phyloP scores from a whole-genome alignment of 2,888 invertebrate genomes.

The Polydesmus complanatus region DNA sequence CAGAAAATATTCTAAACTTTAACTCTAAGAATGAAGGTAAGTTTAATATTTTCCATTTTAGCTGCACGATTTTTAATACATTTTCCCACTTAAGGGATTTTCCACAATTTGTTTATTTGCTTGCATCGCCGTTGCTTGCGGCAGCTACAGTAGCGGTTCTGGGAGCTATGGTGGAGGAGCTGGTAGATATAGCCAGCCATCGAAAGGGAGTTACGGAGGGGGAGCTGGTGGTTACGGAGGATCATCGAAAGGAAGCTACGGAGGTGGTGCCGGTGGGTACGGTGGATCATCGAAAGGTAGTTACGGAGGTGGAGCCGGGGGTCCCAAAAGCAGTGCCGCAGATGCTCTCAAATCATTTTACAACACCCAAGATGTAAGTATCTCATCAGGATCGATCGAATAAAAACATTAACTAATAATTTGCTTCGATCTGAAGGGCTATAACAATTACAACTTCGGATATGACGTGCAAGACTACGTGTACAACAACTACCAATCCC shows the following conservation, averaged over 20 bases:
- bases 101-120: too few relatives aligned
- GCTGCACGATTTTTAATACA: too few relatives aligned
- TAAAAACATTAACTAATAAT: neutral
- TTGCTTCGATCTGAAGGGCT: constrained; percentile 40
- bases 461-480: constrained; percentile 62
- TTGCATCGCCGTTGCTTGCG: too few relatives aligned
- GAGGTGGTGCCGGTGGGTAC: neutral
- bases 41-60: too few relatives aligned
- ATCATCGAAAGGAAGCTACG: neutral
- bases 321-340: neutral
- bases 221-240: neutral
- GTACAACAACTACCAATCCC: constrained; percentile 56
- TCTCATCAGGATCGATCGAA: too few relatives aligned
- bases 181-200: neutral
- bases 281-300: neutral
- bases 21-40: too few relatives aligned
- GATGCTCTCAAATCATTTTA: neutral
- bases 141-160: too few relatives aligned
- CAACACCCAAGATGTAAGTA: neutral
- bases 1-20: too few relatives aligned
- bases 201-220: neutral
- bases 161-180: too few relatives aligned
- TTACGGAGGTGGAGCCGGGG: neutral
- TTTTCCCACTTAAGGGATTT: too few relatives aligned
- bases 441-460: constrained; percentile 53